phyloP scores from a whole-genome alignment of 2,113 vertebrate species.

The Leptodactylus fuscus region DNA sequence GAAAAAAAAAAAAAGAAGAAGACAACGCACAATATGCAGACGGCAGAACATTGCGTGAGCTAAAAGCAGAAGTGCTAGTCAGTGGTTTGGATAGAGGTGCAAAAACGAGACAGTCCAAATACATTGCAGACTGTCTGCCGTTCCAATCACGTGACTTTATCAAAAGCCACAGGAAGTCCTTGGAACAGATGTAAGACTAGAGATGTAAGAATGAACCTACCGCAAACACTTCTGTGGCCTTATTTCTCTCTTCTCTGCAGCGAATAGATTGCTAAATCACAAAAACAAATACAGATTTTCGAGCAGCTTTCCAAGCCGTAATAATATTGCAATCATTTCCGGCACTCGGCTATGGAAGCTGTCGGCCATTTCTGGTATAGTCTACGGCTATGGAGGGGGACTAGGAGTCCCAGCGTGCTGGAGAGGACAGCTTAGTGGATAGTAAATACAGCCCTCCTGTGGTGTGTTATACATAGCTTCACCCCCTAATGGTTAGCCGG shows the following conservation, averaged over 20 bases:
- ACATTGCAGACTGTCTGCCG: conserved; percentile 67
- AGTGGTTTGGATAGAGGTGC: conserved; percentile 63
- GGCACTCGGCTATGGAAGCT: not conserved
- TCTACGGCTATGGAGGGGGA: not conserved
- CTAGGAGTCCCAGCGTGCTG: not conserved
- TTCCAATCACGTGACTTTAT: conserved; percentile 69
- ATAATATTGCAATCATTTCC: not conserved
- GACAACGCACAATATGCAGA: not conserved
- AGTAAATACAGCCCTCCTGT: not conserved
- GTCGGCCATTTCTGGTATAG: not conserved
- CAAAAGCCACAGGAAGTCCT: conserved; percentile 77
- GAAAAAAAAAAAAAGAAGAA: not conserved
- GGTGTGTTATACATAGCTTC: conserved; percentile 27
- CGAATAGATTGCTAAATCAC: conserved; percentile 31
- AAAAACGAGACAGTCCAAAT: conserved; percentile 66
- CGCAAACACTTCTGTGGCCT: conserved; percentile 46
- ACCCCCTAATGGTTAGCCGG: not conserved
- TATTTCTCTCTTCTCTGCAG: not conserved
- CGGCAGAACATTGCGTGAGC: conserved; percentile 49
- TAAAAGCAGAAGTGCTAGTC: conserved; percentile 74
- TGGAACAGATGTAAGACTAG: conserved; percentile 70
- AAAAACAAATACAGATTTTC: conserved; percentile 30
- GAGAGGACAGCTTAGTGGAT: too few relatives aligned
- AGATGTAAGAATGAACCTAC: conserved; percentile 64
- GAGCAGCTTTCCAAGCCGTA: not conserved